Evolutionary conservation across 1,140 invertebrate genomes (phyloP).

Genomic region (Achroia grisella): DNA sequence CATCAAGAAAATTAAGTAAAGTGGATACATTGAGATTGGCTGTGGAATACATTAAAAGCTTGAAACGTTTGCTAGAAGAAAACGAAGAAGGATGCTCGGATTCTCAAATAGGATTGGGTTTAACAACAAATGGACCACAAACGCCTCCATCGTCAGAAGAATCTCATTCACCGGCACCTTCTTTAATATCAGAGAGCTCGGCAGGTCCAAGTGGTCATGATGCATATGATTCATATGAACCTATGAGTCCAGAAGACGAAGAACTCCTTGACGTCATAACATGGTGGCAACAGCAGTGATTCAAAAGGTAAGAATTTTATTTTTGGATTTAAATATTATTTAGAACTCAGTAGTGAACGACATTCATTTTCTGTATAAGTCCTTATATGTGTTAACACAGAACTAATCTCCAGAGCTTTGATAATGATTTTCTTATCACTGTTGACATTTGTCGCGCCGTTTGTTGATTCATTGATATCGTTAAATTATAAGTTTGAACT

Average conservation of each 20-base stretch:
- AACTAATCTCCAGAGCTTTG: constrained; percentile 31
- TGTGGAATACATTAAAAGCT: constrained; percentile 93
- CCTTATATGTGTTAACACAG: constrained; percentile 30
- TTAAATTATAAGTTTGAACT: background rate
- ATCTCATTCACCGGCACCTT: constrained; percentile 86
- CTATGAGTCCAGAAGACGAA: constrained; percentile 91
- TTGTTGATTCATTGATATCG: constrained; percentile 24
- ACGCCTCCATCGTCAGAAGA: constrained; percentile 81
- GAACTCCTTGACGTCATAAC: constrained; percentile 91
- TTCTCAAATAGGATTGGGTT: constrained; percentile 39
- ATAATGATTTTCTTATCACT: constrained; percentile 52
- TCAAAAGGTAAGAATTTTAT: constrained; percentile 32
- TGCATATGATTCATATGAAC: constrained; percentile 84
- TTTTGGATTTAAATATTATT: constrained; percentile 1
- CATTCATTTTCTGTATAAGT: constrained; percentile 37
- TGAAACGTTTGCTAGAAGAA: constrained; percentile 88
- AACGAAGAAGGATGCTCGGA: constrained; percentile 74
- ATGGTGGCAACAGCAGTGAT: constrained; percentile 86
- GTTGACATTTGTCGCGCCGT: constrained; percentile 52
- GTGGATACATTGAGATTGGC: constrained; percentile 95
- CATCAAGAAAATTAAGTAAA: constrained; percentile 93
- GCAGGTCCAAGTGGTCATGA: constrained; percentile 76
- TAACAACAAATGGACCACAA: constrained; percentile 47
- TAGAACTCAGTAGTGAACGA: constrained; percentile 1
- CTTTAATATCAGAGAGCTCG: constrained; percentile 84